These are phyloP conservation scores for Apaloderma vittatum DNA, from an alignment of 2,113 vertebrate species.

Conservation along the genomic window DNA sequence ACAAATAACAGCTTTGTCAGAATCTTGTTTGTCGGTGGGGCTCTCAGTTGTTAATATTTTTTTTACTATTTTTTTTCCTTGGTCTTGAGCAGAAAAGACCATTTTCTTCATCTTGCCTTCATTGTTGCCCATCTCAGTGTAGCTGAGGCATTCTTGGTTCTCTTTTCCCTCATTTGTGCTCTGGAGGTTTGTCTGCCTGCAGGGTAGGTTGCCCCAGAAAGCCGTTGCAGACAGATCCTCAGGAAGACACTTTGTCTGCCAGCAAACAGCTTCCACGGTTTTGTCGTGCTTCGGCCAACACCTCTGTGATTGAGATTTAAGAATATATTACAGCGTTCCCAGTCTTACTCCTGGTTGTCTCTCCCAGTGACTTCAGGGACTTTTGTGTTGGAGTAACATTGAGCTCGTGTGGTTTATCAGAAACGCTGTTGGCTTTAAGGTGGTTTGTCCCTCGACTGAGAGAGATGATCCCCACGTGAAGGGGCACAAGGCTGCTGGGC, in stretches of 20 bases:
- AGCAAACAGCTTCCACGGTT: background rate
- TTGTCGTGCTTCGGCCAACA: fast-evolving
- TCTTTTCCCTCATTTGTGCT: background rate
- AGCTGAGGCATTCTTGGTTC: background rate
- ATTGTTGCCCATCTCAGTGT: background rate
- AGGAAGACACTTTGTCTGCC: fast-evolving
- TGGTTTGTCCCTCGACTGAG: background rate
- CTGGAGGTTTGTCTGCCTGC: fast-evolving
- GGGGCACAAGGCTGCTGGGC: background rate
- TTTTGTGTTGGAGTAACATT: fast-evolving
- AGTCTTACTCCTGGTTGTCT: background rate
- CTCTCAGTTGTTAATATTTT: background rate
- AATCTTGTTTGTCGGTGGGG: background rate
- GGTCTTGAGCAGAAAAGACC: background rate
- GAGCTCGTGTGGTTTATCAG: fast-evolving
- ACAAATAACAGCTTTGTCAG: background rate
- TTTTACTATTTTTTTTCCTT: background rate
- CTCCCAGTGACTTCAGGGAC: background rate
- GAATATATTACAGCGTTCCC: background rate
- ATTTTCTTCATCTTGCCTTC: background rate
- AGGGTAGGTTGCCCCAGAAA: fast-evolving
- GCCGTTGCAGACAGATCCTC: background rate
- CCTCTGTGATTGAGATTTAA: fast-evolving
- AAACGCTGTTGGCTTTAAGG: fast-evolving
- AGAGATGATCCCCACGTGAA: fast-evolving